Conservation (phyloP, 2,113 vertebrate species). For the Sinocyclocheilus rhinocerous region DNA sequence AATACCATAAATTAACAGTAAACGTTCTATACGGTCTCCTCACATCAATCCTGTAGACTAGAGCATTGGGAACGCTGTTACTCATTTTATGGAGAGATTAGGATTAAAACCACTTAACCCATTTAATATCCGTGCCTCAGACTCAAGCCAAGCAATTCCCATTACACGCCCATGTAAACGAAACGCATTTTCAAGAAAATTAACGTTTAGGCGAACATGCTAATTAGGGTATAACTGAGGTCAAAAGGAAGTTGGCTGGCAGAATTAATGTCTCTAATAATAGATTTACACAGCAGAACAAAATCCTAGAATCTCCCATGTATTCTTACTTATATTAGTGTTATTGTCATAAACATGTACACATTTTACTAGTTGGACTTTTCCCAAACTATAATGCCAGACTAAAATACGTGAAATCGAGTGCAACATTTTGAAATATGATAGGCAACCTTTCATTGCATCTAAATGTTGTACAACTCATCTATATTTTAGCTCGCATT, state of each 20-base stretch:
- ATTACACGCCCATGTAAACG: conserved; percentile 48
- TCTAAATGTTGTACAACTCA: too few species aligned
- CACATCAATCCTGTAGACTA: conserved; percentile 9
- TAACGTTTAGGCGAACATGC: neutral
- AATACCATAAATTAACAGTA: conserved; percentile 6
- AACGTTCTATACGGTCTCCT: conserved; percentile 24
- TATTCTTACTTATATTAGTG: too few species aligned
- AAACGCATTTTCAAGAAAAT: neutral
- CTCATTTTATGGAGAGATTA: conserved; percentile 67
- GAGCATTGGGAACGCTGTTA: conserved; percentile 53
- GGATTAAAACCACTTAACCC: conserved; percentile 62
- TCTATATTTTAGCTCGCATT: too few species aligned
- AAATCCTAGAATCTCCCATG: neutral
- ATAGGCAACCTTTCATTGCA: too few species aligned
- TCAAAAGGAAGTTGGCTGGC: neutral
- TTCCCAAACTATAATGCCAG: too few species aligned
- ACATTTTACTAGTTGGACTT: too few species aligned
- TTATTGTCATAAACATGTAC: too few species aligned
- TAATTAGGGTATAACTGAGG: conserved; percentile 22
- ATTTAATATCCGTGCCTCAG: conserved; percentile 48
- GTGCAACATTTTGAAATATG: too few species aligned
- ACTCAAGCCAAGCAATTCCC: conserved; percentile 50
- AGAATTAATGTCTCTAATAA: neutral
- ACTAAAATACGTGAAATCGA: too few species aligned
- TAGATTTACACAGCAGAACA: neutral